Conservation (phyloP, 2,113 vertebrate species). For the Corvus hawaiiensis region DNA sequence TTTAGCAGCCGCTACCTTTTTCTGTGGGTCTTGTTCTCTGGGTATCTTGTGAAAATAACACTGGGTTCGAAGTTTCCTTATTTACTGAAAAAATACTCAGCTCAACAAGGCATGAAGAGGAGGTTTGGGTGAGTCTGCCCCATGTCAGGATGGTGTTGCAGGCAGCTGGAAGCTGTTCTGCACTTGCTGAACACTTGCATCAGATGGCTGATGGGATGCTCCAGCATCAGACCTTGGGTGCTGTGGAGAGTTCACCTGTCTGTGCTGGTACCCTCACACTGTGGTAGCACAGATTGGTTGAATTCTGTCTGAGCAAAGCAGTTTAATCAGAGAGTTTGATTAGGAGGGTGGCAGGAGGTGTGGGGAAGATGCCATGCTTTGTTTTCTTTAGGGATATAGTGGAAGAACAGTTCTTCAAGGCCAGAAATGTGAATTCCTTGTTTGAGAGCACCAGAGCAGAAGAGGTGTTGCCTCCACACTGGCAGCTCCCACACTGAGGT, state of each 20-base stretch:
- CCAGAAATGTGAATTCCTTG: neutral
- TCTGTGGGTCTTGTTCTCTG: neutral
- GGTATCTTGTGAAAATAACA: neutral
- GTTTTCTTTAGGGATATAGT: neutral
- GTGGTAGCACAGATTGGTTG: neutral
- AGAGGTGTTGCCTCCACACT: neutral
- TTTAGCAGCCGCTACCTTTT: neutral
- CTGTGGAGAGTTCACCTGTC: neutral
- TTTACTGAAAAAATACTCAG: neutral
- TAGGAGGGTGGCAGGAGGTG: neutral
- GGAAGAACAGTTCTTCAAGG: neutral
- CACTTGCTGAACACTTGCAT: neutral
- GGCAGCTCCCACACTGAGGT: neutral
- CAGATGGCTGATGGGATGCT: neutral
- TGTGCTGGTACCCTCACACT: neutral
- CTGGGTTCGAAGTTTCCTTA: neutral
- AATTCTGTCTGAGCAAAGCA: neutral
- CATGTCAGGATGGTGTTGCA: rapidly evolving
- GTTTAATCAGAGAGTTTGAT: neutral
- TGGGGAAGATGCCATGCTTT: neutral
- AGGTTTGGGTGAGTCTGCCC: neutral
- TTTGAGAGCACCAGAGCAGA: neutral
- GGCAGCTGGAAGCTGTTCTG: neutral
- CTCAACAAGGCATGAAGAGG: neutral
- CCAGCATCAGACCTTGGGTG: neutral